phyloP scores from a whole-genome alignment of 92 coral and sea anemone species.

The Galaxea fascicularis region DNA sequence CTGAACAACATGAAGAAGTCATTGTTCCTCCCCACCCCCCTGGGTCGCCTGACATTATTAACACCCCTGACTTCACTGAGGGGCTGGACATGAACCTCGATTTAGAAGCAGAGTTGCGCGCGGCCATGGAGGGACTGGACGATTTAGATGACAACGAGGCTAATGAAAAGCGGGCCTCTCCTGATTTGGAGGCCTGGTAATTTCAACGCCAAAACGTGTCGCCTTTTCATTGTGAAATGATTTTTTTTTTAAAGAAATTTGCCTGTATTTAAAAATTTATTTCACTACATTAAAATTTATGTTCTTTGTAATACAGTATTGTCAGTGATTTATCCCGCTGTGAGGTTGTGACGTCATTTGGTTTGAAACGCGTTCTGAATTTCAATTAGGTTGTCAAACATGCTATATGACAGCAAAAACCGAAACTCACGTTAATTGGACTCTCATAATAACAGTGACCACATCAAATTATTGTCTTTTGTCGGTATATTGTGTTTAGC shows the following conservation, averaged over 20 bases:
- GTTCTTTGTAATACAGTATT: background rate
- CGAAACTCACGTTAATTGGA: background rate
- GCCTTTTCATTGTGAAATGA: too few species aligned
- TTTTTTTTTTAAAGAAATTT: background rate
- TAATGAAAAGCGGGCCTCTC: constrained; percentile 17
- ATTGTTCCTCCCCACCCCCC: constrained; percentile 69
- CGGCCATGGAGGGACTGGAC: constrained; percentile 85
- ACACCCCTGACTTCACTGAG: constrained; percentile 78
- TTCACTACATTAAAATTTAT: background rate
- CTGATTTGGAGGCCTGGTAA: constrained; percentile 38
- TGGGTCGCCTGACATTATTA: constrained; percentile 74
- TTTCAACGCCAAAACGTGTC: background rate
- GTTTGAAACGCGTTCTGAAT: constrained; percentile 6
- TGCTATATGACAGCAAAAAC: constrained; percentile 24
- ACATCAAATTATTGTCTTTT: constrained; percentile 3
- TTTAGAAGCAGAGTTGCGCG: constrained; percentile 77
- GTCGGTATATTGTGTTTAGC: background rate
- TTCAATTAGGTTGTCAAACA: background rate
- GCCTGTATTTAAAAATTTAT: background rate
- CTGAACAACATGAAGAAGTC: background rate
- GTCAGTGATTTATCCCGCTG: background rate
- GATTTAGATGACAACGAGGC: constrained; percentile 49
- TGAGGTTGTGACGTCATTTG: background rate
- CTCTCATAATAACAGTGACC: constrained; percentile 3
- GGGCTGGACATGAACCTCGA: constrained; percentile 82